These are phyloP conservation scores for Gari tellinella DNA, from an alignment of 2,888 invertebrate genomes.

Conservation along the genomic window DNA sequence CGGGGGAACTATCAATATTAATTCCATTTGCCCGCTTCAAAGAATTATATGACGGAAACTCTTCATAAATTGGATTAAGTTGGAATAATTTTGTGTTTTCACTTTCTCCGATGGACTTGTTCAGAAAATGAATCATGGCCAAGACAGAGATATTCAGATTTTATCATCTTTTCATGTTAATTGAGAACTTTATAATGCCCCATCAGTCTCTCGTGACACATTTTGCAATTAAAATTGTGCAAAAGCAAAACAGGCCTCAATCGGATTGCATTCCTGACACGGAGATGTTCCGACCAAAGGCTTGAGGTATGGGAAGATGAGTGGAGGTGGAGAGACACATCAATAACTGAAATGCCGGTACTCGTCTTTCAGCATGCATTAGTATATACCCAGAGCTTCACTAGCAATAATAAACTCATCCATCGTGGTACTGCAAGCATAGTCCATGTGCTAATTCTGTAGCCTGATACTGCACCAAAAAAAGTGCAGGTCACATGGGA, in stretches of 20 bases:
- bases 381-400: no score
- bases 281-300: no score
- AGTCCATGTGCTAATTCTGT: no score
- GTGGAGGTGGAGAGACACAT: no score
- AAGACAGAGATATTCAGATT: slow-evolving; percentile 61
- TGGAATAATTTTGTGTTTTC: slow-evolving; percentile 60
- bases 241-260: slow-evolving; percentile 42
- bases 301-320: no score
- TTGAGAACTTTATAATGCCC: slow-evolving; percentile 54
- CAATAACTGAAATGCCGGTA: no score
- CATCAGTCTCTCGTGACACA: slow-evolving; percentile 47
- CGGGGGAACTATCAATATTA: slow-evolving; percentile 60
- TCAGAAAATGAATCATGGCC: slow-evolving; percentile 57
- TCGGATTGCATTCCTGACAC: slow-evolving; percentile 30
- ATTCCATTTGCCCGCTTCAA: slow-evolving; percentile 59
- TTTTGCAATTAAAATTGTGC: slow-evolving; percentile 61
- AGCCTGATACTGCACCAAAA: no score
- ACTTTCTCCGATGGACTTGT: slow-evolving; percentile 56
- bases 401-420: no score
- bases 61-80: slow-evolving; percentile 54
- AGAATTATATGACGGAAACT: slow-evolving; percentile 56
- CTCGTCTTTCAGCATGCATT: no score
- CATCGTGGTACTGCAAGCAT: no score
- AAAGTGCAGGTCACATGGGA: no score
- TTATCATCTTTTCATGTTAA: slow-evolving; percentile 67